Evolutionary conservation across 2,888 invertebrate genomes (phyloP).

Genomic region (Ametastegia equiseti): DNA sequence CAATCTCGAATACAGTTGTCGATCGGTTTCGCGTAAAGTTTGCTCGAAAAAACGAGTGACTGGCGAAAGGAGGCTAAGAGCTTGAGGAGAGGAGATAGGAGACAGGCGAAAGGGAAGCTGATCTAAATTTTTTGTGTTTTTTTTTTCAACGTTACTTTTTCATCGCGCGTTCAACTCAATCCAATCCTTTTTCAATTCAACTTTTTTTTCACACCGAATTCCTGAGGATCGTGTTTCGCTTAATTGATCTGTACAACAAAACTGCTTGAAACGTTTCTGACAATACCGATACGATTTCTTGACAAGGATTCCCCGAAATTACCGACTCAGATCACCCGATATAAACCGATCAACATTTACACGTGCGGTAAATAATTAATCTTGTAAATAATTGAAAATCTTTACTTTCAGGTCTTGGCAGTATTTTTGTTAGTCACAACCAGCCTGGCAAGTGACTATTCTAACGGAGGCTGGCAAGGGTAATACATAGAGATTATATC

Average conservation of each 20-base stretch:
- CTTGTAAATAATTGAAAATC: background rate
- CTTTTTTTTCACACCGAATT: conserved; percentile 1
- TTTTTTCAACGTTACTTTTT: background rate
- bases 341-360: background rate
- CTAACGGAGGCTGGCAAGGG: conserved; percentile 65
- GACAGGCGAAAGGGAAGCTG: conserved; percentile 37
- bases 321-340: background rate
- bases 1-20: background rate
- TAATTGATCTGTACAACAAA: conserved; percentile 26
- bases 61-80: conserved; percentile 39
- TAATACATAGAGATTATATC: conserved; percentile 55
- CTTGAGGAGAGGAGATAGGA: conserved; percentile 2
- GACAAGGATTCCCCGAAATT: background rate
- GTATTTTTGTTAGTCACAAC: conserved; percentile 57
- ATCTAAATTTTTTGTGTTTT: background rate
- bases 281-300: background rate
- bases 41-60: conserved; percentile 11
- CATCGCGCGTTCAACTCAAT: background rate
- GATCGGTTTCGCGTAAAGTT: background rate
- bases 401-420: conserved; percentile 58
- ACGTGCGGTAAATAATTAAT: background rate
- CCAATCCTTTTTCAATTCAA: background rate
- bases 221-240: background rate
- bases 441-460: conserved; percentile 55
- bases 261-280: background rate